Evolutionary conservation across 2,113 vertebrate species (phyloP).

Genomic region (Paratilapia polleni): DNA sequence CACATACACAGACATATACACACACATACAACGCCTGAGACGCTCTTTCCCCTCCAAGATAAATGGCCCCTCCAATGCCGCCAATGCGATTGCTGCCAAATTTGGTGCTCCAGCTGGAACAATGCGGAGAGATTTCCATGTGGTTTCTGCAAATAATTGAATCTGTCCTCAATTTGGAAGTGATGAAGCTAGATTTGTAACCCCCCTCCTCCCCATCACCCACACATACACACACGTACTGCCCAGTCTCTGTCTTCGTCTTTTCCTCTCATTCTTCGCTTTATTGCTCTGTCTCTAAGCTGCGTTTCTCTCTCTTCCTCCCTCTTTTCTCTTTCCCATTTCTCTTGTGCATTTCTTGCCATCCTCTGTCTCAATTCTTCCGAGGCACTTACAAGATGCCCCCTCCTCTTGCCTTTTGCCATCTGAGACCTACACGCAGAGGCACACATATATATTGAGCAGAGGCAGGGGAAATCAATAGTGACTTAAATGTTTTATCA

Average conservation of each 20-base stretch:
- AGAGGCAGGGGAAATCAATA: constrained; percentile 73
- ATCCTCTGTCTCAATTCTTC: constrained; percentile 62
- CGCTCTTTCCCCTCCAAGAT: constrained; percentile 73
- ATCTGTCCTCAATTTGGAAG: constrained; percentile 83
- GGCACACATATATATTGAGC: constrained; percentile 8
- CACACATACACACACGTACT: background rate
- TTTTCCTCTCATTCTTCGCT: constrained; percentile 9
- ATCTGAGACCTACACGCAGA: constrained; percentile 29
- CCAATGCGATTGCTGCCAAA: constrained; percentile 80
- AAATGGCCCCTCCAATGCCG: constrained; percentile 80
- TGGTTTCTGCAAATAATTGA: constrained; percentile 80
- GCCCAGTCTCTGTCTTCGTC: background rate
- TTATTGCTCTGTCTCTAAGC: constrained; percentile 27
- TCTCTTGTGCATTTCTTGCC: constrained; percentile 18
- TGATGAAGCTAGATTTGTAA: constrained; percentile 72
- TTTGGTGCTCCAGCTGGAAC: constrained; percentile 82
- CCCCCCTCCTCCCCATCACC: background rate
- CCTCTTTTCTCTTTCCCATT: constrained; percentile 19
- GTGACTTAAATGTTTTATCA: constrained; percentile 79
- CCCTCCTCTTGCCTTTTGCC: constrained; percentile 14
- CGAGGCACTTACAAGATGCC: constrained; percentile 45
- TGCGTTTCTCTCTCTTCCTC: constrained; percentile 34
- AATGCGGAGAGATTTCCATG: constrained; percentile 78
- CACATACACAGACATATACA: constrained; percentile 18
- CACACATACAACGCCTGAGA: constrained; percentile 45